Evolutionary conservation across 2,888 invertebrate species (phyloP).

Genomic region (Polydrusus pterygomalis): DNA sequence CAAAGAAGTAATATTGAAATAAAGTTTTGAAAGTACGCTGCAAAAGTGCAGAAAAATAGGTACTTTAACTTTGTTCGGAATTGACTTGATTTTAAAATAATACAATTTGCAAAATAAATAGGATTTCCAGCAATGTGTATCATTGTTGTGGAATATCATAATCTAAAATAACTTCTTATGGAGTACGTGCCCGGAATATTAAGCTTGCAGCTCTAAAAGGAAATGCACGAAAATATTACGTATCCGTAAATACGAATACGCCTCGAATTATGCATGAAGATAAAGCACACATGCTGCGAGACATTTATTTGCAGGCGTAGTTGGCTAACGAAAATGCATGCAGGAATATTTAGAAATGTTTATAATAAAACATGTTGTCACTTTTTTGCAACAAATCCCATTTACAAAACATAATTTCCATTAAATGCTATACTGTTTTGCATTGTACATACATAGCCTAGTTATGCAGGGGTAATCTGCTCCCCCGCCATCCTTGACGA

Average conservation of each 20-base stretch:
- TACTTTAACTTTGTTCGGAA: too few species aligned
- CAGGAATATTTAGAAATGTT: background rate
- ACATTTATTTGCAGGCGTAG: background rate
- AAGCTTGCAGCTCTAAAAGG: constrained; percentile 4
- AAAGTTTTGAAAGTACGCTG: too few species aligned
- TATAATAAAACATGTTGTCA: background rate
- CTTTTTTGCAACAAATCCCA: background rate
- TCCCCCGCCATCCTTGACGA: too few species aligned
- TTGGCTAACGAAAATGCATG: background rate
- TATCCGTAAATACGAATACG: constrained; percentile 9
- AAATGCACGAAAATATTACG: constrained; percentile 9
- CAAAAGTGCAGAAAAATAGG: too few species aligned
- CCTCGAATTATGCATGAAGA: constrained; percentile 15
- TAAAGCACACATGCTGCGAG: background rate
- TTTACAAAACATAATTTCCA: too few species aligned
- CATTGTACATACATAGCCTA: too few species aligned
- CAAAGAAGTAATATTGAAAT: too few species aligned
- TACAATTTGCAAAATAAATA: too few species aligned
- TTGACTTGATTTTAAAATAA: too few species aligned
- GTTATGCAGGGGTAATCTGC: too few species aligned
- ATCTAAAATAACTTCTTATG: background rate
- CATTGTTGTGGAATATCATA: background rate
- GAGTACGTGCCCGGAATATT: background rate
- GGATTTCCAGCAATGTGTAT: background rate
- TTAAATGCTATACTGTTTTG: too few species aligned